phyloP scores from a whole-genome alignment of 2,113 vertebrate species.

The Empidonax alnorum region DNA sequence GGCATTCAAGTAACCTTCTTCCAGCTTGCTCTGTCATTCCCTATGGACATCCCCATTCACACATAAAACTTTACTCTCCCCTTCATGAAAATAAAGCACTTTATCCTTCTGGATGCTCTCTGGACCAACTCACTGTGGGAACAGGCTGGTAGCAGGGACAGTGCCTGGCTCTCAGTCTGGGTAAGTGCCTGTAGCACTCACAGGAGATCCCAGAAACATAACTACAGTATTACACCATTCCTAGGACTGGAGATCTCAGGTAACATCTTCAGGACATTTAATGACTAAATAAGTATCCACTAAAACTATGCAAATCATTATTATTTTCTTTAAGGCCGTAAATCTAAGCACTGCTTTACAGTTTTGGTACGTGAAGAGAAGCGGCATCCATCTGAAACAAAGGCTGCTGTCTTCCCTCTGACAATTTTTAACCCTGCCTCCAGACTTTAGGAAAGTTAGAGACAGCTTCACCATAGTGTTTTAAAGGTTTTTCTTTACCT shows the following conservation, averaged over 20 bases:
- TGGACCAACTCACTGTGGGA: neutral
- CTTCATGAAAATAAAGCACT: neutral
- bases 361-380: neutral
- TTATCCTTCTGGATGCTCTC: neutral
- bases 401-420: neutral
- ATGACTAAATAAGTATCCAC: neutral
- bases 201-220: neutral
- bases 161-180: neutral
- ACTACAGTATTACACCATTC: neutral
- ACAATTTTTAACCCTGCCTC: neutral
- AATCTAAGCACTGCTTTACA: neutral
- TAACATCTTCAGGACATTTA: neutral
- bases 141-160: neutral
- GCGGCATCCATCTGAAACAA: neutral
- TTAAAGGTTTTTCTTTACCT: neutral
- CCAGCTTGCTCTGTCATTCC: neutral
- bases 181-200: rapidly evolving
- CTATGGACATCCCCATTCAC: neutral
- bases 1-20: neutral
- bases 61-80: neutral
- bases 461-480: neutral
- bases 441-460: neutral
- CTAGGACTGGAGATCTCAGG: neutral
- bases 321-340: neutral
- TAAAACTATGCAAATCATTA: neutral